These are phyloP conservation scores for Eremobia ochroleuca DNA, from an alignment of 2,888 invertebrate genomes.

Conservation along the genomic window DNA sequence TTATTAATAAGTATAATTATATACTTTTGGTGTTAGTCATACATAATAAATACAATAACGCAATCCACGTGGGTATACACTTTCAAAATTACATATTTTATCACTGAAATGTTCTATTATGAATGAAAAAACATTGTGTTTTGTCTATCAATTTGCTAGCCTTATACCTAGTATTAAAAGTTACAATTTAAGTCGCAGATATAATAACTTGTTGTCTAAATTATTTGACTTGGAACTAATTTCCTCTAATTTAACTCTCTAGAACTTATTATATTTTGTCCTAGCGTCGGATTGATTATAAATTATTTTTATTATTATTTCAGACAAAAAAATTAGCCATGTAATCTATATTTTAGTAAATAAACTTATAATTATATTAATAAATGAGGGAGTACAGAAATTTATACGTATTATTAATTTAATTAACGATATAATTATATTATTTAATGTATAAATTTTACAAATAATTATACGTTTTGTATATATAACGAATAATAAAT, in stretches of 20 bases:
- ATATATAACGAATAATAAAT: conserved; percentile 61
- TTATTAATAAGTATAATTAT: conserved; percentile 16
- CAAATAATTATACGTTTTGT: conserved; percentile 59
- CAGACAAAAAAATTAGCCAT: conserved; percentile 11
- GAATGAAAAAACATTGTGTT: conserved; percentile 4
- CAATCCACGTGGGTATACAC: conserved; percentile 25
- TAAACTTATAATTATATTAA: conserved; percentile 27
- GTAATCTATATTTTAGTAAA: conserved; percentile 44
- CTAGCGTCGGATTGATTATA: conserved; percentile 37
- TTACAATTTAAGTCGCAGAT: not conserved
- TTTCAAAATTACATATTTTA: conserved; percentile 2
- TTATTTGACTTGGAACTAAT: conserved; percentile 11
- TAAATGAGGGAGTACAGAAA: conserved; percentile 16
- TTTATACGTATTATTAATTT: conserved; percentile 39
- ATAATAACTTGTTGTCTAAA: conserved; percentile 13
- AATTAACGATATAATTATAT: conserved; percentile 33
- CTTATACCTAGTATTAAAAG: conserved; percentile 5
- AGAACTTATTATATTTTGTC: not conserved
- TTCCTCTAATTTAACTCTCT: conserved; percentile 21
- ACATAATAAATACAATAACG: conserved; percentile 18
- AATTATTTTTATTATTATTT: conserved; percentile 33
- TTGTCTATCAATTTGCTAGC: conserved; percentile 4
- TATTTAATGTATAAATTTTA: conserved; percentile 50
- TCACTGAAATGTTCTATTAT: conserved; percentile 3
- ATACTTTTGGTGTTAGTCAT: conserved; percentile 40